phyloP scores from a whole-genome alignment of 2,113 vertebrate genomes.

The Prionailurus viverrinus region DNA sequence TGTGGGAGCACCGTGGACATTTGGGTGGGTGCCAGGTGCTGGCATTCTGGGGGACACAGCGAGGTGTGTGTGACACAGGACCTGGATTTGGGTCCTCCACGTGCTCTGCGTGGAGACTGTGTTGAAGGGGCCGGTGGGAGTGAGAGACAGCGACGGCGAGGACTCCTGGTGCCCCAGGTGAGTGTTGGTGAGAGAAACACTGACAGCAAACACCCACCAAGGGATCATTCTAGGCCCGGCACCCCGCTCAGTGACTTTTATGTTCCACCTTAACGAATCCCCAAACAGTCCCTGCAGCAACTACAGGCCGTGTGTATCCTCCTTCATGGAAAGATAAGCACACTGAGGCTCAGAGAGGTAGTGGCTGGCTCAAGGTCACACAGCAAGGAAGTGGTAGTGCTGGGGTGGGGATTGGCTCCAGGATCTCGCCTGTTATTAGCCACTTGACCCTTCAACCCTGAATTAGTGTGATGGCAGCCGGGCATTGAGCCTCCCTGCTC shows the following conservation, averaged over 20 bases:
- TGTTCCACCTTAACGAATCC: background rate
- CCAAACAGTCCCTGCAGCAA: background rate
- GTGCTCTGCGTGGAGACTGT: background rate
- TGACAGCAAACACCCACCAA: background rate
- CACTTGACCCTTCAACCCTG: background rate
- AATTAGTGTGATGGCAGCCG: background rate
- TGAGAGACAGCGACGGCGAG: background rate
- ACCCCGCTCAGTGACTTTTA: background rate
- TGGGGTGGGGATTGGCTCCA: too few relatives aligned
- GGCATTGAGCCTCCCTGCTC: too few relatives aligned
- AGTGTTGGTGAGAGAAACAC: too few relatives aligned
- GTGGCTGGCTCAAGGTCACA: background rate
- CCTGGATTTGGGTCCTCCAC: background rate
- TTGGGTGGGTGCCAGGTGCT: background rate
- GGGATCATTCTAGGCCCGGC: background rate
- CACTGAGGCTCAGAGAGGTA: background rate
- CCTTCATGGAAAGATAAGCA: background rate
- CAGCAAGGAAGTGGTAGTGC: background rate
- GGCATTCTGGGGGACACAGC: rapidly evolving
- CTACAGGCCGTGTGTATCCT: rapidly evolving
- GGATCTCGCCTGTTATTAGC: background rate
- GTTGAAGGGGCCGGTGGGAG: background rate
- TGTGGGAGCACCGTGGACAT: background rate
- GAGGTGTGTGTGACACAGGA: background rate
- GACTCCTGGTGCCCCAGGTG: background rate